Conservation (phyloP, 2,797 vertebrate species). For the Clamator glandarius region DNA sequence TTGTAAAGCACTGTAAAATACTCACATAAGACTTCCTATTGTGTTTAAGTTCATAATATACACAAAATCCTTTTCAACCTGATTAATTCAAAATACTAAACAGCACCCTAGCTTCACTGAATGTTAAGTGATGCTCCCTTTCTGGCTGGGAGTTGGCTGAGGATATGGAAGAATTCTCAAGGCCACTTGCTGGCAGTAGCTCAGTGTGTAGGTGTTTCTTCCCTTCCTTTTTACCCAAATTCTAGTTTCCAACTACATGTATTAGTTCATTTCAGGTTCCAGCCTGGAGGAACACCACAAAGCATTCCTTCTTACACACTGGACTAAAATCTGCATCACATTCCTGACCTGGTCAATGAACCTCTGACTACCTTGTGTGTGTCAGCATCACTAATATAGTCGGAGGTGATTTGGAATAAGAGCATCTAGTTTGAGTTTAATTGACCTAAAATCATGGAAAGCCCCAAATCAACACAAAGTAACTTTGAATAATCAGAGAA, state of each 20-base stretch:
- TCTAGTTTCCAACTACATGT: not conserved
- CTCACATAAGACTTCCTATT: not conserved
- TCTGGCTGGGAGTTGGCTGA: not conserved
- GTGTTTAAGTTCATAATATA: not conserved
- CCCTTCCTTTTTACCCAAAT: not conserved
- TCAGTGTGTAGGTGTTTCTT: not conserved
- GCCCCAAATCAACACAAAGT: not conserved
- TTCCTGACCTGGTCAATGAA: not conserved
- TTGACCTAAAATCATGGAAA: not conserved
- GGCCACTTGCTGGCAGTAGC: not conserved
- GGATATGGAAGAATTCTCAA: not conserved
- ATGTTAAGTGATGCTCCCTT: not conserved
- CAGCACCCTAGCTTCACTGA: not conserved
- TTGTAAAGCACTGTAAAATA: not conserved
- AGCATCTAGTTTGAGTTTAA: not conserved
- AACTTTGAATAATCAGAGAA: not conserved
- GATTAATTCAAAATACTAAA: not conserved
- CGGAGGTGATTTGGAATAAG: not conserved
- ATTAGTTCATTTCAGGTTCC: not conserved
- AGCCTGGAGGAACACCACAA: not conserved
- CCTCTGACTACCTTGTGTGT: not conserved
- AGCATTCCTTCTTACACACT: not conserved
- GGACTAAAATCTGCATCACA: not conserved
- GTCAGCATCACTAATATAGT: not conserved
- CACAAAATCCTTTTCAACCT: not conserved